Conservation (phyloP, 2,113 vertebrate species). For the Tetrax tetrax region DNA sequence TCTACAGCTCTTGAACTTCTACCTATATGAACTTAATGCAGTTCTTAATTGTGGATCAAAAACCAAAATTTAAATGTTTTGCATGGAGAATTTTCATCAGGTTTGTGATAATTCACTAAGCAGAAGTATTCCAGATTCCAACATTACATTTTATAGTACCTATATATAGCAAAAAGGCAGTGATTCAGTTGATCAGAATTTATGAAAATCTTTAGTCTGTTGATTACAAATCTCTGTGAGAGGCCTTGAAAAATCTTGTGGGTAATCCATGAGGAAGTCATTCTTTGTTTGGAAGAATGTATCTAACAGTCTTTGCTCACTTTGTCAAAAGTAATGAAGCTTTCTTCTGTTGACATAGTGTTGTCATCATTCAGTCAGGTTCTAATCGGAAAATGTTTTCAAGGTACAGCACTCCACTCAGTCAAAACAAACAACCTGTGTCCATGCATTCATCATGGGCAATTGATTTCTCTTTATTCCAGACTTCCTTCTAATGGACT, state of each 20-base stretch:
- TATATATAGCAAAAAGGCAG: background rate
- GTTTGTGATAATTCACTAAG: background rate
- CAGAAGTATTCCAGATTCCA: background rate
- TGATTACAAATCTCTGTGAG: background rate
- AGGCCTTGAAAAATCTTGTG: background rate
- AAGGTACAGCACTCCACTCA: background rate
- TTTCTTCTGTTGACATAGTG: background rate
- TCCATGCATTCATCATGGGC: background rate
- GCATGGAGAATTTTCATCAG: background rate
- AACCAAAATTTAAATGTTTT: background rate
- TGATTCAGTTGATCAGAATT: background rate
- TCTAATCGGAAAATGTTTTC: slow-evolving; percentile 16
- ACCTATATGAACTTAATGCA: background rate
- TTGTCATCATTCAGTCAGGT: background rate
- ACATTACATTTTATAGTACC: background rate
- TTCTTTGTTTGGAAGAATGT: background rate
- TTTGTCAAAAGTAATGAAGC: background rate
- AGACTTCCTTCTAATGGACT: background rate
- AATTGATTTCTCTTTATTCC: background rate
- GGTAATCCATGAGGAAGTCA: background rate
- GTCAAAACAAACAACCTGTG: background rate
- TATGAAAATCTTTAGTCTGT: background rate
- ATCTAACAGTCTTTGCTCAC: background rate
- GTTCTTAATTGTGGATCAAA: background rate
- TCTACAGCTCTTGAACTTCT: background rate